A percentile compares a stretch with the other conserved stretches of the same genome.
Conservation (phyloP, 2,888 invertebrate genomes). For the Polymixis lichenea region DNA sequence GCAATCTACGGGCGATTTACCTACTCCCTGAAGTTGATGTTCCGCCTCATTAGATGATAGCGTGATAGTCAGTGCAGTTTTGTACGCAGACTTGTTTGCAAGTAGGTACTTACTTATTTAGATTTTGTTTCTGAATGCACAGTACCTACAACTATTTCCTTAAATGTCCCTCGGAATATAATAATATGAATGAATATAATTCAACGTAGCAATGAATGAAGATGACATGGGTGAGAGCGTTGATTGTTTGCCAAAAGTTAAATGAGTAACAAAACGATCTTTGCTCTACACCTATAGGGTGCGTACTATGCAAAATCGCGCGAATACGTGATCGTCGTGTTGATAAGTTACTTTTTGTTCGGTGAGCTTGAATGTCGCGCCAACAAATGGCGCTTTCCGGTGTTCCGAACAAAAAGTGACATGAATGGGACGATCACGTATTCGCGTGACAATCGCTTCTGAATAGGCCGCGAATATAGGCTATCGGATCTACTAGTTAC, state of each 20-base stretch:
- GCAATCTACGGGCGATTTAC: constrained; percentile 41
- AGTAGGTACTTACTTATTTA: too few species aligned
- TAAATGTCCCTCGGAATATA: too few species aligned
- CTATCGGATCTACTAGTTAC: too few species aligned
- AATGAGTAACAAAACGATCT: neutral
- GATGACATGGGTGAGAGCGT: neutral
- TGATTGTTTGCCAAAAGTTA: constrained; percentile 12
- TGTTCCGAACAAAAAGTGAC: neutral
- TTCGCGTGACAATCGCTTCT: too few species aligned
- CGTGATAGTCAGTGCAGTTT: constrained; percentile 22
- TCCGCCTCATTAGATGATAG: constrained; percentile 36
- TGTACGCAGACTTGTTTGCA: constrained; percentile 3
- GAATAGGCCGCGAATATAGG: neutral
- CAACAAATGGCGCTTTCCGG: neutral
- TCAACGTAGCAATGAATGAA: constrained; percentile 3
- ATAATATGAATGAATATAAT: constrained; percentile 7
- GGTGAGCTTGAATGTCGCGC: neutral
- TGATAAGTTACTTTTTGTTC: neutral
- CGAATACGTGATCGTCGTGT: neutral
- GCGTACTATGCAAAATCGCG: neutral
- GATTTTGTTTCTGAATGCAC: neutral
- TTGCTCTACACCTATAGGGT: neutral
- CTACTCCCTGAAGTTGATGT: constrained; percentile 36
- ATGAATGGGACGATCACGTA: neutral
- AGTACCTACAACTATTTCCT: too few species aligned